Conservation (phyloP, 2,113 vertebrate species). For the Ptyas mucosa region DNA sequence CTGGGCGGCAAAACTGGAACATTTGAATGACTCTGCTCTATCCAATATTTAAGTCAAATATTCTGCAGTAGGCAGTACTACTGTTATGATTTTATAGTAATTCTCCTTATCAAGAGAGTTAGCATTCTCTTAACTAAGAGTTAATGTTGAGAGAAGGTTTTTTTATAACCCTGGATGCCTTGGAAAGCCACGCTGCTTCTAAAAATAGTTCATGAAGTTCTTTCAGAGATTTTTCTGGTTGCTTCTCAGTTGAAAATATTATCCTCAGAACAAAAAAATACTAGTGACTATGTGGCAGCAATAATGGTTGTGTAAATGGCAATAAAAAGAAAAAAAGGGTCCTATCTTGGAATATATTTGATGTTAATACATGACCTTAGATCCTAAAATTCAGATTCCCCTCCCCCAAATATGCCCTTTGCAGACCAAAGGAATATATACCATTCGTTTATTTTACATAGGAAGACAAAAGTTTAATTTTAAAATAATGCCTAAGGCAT, state of each 20-base stretch:
- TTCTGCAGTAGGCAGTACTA: not conserved
- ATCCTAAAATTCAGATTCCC: not conserved
- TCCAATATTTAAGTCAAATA: not conserved
- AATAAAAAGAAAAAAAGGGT: not conserved
- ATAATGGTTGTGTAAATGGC: not conserved
- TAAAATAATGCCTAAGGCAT: not conserved
- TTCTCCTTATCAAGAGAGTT: not conserved
- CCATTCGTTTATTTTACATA: not conserved
- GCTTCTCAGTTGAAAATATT: not conserved
- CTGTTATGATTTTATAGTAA: not conserved
- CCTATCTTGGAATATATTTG: not conserved
- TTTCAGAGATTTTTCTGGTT: not conserved
- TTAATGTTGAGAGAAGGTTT: not conserved
- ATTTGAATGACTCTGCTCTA: not conserved
- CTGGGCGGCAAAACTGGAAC: no score
- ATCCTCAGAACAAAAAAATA: not conserved
- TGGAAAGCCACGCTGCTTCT: not conserved
- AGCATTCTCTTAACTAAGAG: not conserved
- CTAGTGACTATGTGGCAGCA: no score
- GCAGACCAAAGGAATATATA: not conserved
- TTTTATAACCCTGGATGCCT: not conserved
- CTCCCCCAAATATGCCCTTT: not conserved
- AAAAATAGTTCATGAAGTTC: not conserved
- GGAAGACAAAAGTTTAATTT: not conserved
- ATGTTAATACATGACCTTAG: no score